Evolutionary conservation across 2,888 invertebrate species (phyloP).

Genomic region (Drosophila paranaensis): DNA sequence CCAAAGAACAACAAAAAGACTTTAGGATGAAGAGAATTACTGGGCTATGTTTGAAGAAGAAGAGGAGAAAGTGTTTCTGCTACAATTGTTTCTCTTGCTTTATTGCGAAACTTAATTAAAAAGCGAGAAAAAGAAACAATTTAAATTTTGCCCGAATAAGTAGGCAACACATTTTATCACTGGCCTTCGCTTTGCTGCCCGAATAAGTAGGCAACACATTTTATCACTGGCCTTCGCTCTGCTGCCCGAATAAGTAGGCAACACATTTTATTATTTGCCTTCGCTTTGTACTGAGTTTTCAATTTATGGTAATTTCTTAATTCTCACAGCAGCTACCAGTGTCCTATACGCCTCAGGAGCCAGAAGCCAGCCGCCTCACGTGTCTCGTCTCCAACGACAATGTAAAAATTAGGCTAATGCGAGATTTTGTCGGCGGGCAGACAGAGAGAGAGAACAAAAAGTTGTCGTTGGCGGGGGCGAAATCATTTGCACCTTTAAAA

Average conservation of each 20-base stretch:
- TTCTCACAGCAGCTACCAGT: slow-evolving; percentile 26
- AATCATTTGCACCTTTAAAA: slow-evolving; percentile 76
- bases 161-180: slow-evolving; percentile 23
- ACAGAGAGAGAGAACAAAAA: slow-evolving; percentile 12
- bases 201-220: slow-evolving; percentile 24
- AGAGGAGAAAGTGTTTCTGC: not conserved
- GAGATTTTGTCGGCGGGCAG: slow-evolving; percentile 28
- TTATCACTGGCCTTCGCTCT: slow-evolving; percentile 15
- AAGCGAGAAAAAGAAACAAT: not conserved
- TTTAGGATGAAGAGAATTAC: not conserved
- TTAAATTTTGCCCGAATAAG: slow-evolving; percentile 21
- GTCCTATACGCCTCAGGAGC: not conserved
- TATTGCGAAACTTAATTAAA: not conserved
- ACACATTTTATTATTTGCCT: slow-evolving; percentile 15
- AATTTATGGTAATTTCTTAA: slow-evolving; percentile 67
- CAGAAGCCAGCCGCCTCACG: not conserved
- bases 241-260: slow-evolving; percentile 23
- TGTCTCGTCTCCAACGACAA: slow-evolving; percentile 31
- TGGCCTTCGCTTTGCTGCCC: slow-evolving; percentile 15
- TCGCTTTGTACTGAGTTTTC: slow-evolving; percentile 25
- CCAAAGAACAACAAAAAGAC: not conserved
- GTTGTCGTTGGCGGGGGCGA: slow-evolving; percentile 18
- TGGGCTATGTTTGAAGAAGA: not conserved
- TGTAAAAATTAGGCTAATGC: slow-evolving; percentile 60
- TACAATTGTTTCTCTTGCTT: not conserved